Percentiles rank a stretch among this genome's conserved stretches.
These are phyloP conservation scores for Xiphydria camelus DNA, from an alignment of 2,888 invertebrate genomes.

Conservation along the genomic window DNA sequence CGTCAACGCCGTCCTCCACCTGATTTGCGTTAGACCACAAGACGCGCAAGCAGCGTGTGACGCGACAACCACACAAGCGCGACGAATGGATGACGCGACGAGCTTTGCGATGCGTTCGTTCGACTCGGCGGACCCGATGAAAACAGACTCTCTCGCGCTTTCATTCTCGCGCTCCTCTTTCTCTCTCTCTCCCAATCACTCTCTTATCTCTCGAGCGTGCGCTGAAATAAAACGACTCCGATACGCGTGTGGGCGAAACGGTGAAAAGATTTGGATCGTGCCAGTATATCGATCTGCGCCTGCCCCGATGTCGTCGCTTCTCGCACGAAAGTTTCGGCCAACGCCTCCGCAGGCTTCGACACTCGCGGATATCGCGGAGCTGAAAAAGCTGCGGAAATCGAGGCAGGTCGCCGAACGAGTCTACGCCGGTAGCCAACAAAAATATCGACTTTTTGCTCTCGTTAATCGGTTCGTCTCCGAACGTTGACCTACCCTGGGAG, in stretches of 20 bases:
- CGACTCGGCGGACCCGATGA: no score
- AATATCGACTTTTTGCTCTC: no score
- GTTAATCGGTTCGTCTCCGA: conserved; percentile 13
- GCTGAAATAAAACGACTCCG: conserved; percentile 24
- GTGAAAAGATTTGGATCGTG: conserved; percentile 7
- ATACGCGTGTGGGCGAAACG: conserved; percentile 24
- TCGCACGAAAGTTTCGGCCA: no score
- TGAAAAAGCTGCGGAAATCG: no score
- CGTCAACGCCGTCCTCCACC: conserved; percentile 38
- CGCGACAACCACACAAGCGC: conserved; percentile 40
- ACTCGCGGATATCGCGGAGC: no score
- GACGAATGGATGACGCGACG: neutral
- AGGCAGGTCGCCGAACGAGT: no score
- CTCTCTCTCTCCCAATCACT: no score
- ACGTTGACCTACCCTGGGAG: conserved; percentile 78
- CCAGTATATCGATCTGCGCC: neutral
- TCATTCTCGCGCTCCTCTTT: no score
- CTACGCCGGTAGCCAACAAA: no score
- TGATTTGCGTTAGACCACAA: conserved; percentile 40
- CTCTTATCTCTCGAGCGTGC: no score
- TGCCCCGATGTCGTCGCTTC: conserved; percentile 4
- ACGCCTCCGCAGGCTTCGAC: no score
- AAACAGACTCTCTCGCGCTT: no score
- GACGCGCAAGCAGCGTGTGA: conserved; percentile 41
- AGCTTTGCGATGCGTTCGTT: neutral